Evolutionary conservation across 2,113 vertebrate genomes (phyloP).

Genomic region (Piaya cayana): DNA sequence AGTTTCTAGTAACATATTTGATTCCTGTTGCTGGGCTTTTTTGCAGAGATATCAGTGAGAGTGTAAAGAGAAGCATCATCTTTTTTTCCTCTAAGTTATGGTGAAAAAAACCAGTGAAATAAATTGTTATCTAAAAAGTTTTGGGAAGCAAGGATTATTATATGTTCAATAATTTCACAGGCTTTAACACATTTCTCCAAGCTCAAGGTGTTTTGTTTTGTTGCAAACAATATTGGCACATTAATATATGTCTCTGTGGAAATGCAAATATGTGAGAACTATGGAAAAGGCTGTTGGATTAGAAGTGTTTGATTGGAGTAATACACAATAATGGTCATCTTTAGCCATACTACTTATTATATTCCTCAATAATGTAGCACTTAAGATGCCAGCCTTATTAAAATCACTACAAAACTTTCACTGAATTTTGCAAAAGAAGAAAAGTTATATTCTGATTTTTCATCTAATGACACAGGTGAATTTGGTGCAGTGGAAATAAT

Average conservation of each 20-base stretch:
- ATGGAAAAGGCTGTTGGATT: neutral
- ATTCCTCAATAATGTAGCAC: neutral
- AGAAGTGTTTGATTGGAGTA: neutral
- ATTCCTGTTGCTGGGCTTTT: neutral
- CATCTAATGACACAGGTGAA: neutral
- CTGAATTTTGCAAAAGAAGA: neutral
- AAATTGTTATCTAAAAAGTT: neutral
- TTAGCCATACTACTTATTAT: neutral
- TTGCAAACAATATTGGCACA: neutral
- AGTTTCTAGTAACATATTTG: neutral
- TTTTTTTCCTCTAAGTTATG: neutral
- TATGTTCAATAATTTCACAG: neutral
- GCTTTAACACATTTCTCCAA: neutral
- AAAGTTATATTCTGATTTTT: neutral
- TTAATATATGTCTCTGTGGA: neutral
- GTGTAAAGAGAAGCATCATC: neutral
- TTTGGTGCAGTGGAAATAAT: neutral
- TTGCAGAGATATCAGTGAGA: neutral
- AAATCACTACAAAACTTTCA: neutral
- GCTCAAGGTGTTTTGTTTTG: neutral
- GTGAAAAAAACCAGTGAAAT: neutral
- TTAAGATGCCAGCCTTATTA: neutral
- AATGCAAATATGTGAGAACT: neutral
- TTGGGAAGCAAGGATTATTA: neutral
- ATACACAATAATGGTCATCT: neutral